A percentile compares a stretch with the other conserved stretches of the same genome.
phyloP scores from a whole-genome alignment of 1,140 invertebrate genomes.

The Callitettix versicolor region DNA sequence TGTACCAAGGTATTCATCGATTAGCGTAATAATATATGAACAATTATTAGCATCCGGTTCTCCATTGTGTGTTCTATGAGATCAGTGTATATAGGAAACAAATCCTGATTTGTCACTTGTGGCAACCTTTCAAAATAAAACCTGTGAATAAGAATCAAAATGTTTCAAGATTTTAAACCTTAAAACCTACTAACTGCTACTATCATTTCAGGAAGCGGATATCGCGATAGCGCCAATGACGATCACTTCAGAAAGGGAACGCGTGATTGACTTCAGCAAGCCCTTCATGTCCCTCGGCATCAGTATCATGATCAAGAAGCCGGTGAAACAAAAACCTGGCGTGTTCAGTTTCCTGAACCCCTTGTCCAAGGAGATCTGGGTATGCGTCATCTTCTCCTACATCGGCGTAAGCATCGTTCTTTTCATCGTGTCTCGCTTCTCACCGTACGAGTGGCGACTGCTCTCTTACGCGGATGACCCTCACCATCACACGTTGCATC shows the following conservation, averaged over 20 bases:
- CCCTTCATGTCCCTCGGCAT: conserved; percentile 97
- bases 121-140: too few species aligned
- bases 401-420: conserved; percentile 91
- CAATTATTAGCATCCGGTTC: too few species aligned
- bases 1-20: too few species aligned
- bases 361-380: conserved; percentile 96
- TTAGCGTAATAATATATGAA: too few species aligned
- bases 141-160: too few species aligned
- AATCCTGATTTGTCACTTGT: too few species aligned
- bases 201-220: conserved; percentile 78
- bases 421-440: conserved; percentile 90
- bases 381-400: conserved; percentile 91
- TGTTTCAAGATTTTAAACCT: too few species aligned
- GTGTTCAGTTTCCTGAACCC: conserved; percentile 97
- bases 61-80: too few species aligned
- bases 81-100: too few species aligned
- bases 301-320: conserved; percentile 95
- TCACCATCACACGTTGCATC: conserved; percentile 32
- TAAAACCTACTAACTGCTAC: too few species aligned
- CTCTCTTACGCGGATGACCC: conserved; percentile 35
- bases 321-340: conserved; percentile 84
- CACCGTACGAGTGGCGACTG: conserved; percentile 84
- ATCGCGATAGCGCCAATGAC: conserved; percentile 91
- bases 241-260: conserved; percentile 85
- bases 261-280: conserved; percentile 93